A percentile compares a stretch with the other conserved stretches of the same genome.
Conservation (phyloP, 1,140 invertebrate genomes). For the Drosophila parvula region DNA sequence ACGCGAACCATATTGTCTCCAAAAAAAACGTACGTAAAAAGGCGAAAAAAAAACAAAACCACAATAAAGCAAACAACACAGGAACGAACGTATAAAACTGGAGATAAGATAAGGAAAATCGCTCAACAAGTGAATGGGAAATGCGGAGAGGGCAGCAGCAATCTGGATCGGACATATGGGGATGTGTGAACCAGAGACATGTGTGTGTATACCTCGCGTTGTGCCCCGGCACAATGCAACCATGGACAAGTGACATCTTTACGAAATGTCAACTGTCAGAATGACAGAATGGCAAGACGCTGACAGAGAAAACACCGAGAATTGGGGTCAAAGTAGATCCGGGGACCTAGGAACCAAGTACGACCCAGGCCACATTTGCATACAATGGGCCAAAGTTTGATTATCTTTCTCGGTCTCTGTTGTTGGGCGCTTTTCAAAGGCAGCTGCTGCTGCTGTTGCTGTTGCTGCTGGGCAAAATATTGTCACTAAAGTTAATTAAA, state of each 20-base stretch:
- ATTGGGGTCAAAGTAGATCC: conserved; percentile 62
- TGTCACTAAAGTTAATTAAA: conserved; percentile 83
- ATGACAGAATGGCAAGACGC: conserved; percentile 2
- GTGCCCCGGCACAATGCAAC: conserved; percentile 55
- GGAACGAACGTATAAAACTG: conserved; percentile 60
- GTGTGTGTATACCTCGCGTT: conserved; percentile 8
- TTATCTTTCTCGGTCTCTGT: conserved; percentile 52
- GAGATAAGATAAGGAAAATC: conserved; percentile 74
- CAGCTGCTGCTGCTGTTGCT: conserved; percentile 24
- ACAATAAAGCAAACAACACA: conserved; percentile 67
- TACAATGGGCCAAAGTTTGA: conserved; percentile 68
- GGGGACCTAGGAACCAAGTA: conserved; percentile 13
- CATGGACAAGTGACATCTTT: conserved; percentile 56
- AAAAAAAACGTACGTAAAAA: conserved; percentile 16
- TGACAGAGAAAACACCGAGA: conserved; percentile 19
- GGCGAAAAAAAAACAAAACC: conserved; percentile 44
- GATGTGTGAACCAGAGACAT: conserved; percentile 8
- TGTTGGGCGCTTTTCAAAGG: conserved; percentile 31
- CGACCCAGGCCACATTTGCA: conserved; percentile 63
- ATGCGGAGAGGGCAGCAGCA: conserved; percentile 1
- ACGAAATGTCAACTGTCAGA: conserved; percentile 75
- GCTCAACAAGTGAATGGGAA: conserved; percentile 77
- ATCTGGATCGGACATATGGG: conserved; percentile 7
- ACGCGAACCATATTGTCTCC: conserved; percentile 35
- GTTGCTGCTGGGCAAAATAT: conserved; percentile 67